phyloP scores from a whole-genome alignment of 1,140 invertebrate genomes.

The Cherax destructor region DNA sequence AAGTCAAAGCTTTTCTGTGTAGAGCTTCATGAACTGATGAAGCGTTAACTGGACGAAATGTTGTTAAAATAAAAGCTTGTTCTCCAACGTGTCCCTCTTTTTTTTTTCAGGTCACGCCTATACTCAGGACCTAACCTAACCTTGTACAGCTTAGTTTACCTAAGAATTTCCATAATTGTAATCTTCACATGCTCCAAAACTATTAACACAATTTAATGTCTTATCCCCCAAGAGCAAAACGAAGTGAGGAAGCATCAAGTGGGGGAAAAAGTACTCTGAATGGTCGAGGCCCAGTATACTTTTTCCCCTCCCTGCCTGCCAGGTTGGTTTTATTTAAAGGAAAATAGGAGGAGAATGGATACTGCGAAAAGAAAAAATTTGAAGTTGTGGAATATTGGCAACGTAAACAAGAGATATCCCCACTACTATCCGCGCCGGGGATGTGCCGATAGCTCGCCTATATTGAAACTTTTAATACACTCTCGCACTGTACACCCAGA shows the following conservation, averaged over 20 bases:
- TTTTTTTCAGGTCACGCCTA: no score
- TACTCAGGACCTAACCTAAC: no score
- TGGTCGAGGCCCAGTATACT: constrained; percentile 13
- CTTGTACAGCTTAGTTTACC: no score
- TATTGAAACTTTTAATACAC: constrained; percentile 64
- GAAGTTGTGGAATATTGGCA: constrained; percentile 57
- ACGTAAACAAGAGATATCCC: constrained; percentile 55
- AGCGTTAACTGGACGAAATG: neutral
- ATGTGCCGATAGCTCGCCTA: constrained; percentile 59
- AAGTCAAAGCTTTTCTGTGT: no score
- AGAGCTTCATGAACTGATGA: no score
- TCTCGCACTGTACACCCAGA: constrained; percentile 41
- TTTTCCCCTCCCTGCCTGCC: constrained; percentile 25
- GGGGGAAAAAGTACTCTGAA: neutral
- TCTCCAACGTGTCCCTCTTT: no score
- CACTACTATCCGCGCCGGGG: constrained; percentile 39
- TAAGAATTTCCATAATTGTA: no score
- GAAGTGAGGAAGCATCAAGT: constrained; percentile 20
- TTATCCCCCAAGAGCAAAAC: constrained; percentile 11
- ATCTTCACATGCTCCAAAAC: neutral
- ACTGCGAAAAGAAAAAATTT: constrained; percentile 61
- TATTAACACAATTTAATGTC: constrained; percentile 25
- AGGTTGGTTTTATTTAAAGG: constrained; percentile 43
- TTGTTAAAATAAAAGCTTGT: no score
- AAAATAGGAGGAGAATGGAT: constrained; percentile 54